Evolutionary conservation across 2,888 invertebrate species (phyloP).

Genomic region (Plagodis dolabraria): DNA sequence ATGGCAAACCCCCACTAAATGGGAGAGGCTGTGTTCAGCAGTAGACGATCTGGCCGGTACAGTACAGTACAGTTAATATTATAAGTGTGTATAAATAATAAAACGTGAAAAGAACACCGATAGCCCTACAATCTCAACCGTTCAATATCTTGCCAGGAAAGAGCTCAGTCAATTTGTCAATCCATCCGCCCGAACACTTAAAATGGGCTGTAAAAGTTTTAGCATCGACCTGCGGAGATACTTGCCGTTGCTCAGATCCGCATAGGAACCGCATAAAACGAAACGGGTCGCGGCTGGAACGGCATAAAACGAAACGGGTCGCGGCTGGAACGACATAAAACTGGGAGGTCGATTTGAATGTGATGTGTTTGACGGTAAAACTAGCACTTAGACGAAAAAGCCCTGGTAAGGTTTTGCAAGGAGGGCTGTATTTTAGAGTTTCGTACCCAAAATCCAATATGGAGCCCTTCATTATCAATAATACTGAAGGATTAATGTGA

Average conservation of each 20-base stretch:
- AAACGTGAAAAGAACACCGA: constrained; percentile 4
- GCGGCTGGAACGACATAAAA: constrained; percentile 60
- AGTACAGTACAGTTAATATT: no score
- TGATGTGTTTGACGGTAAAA: constrained; percentile 54
- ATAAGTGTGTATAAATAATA: not conserved
- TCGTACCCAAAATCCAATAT: no score
- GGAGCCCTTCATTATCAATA: no score
- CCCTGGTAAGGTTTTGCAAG: constrained; percentile 3
- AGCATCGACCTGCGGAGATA: constrained; percentile 56
- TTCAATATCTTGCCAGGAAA: constrained; percentile 48
- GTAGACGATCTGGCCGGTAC: no score
- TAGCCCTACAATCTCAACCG: constrained; percentile 35
- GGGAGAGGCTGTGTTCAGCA: no score
- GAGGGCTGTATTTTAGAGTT: no score
- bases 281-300: constrained; percentile 57
- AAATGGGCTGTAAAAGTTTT: constrained; percentile 70
- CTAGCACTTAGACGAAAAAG: constrained; percentile 43
- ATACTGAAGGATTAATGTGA: no score
- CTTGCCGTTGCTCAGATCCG: constrained; percentile 45
- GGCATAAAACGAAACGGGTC: constrained; percentile 63
- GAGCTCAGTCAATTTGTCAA: constrained; percentile 60
- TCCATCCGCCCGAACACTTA: constrained; percentile 57
- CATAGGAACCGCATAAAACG: constrained; percentile 61
- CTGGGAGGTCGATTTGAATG: constrained; percentile 53
- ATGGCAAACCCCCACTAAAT: no score